Base-by-base conservation (phyloP, 1,140 invertebrate genomes). In the Neodiprion lecontei region DNA sequence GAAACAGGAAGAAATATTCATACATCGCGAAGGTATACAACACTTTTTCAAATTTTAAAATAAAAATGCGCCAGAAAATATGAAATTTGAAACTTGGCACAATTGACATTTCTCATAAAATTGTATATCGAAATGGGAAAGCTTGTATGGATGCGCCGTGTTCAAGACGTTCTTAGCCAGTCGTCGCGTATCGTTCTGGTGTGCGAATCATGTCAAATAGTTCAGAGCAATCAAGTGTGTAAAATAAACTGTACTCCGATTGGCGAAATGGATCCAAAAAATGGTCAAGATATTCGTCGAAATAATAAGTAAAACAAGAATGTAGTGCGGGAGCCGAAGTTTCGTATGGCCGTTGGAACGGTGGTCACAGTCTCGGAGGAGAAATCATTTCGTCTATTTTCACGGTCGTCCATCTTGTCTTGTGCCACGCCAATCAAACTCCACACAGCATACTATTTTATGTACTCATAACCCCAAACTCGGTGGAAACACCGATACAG, bases 361-460 rank as follows among this genome's bases (percentile, higher is more conserved):
- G 67, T 53, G 72, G 48, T 69, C 48, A 50, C 82, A 83, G 84
- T 81, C 72, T 85, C 78, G 74, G 79, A 86, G 79, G 23, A 47
- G 7, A 78, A 81, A 79, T 81, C 79, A 78, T 73, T 83, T 82
- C 78, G 81, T 82, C 86, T 87, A 84, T 83, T 78, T 84, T 86
- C 85, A 88, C 86, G 86, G 86, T 85, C 74, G 68, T 74, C 81
- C 80, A 81, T 82, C 78, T 82, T 86, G 86, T 81, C 86, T 88
- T 85, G 79, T 87, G 79, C 81, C 85, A 87, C 86, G 86, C 85
- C 86, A 87, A 85, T 87, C 84, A 86, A 79, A 71, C 67, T 76
- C 17, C 74, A 65, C 49, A 77, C 72, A 72, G 53, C 11, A 1
- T 12, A 61, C 53, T 12, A 61, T 12, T 17, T 12, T 61, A 12